Base-by-base conservation (phyloP, 37 sponge, comb jelly and placozoan species). In the Dysidea cf. avara region DNA sequence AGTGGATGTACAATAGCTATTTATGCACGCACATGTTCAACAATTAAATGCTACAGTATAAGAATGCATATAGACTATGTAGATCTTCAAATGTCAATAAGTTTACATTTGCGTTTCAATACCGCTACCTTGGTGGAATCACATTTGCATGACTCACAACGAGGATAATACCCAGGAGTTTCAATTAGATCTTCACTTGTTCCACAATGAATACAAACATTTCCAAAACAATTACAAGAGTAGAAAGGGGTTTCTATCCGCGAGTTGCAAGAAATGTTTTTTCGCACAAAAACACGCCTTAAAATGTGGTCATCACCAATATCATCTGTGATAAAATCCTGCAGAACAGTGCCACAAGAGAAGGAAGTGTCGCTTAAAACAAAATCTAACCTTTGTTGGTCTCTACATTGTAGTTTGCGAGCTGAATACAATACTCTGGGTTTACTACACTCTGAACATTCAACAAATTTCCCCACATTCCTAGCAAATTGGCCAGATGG, bases 401-500 rank as follows among this genome's bases (percentile, higher is more conserved):
- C 73, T 56, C 9, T 4, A 25, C 22, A 17, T 39, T 56, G 40
- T 13, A 72, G 73, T 49, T 72, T 72, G 18, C 51, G 22, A 9
- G 40, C 1, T 24, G 61, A 56, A 53, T 72, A 72, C 18, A 72
- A 40, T 13, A 72, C 73, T 14, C 73, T 28, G 7, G 47, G 68
- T 40, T 67, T 67, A 17, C 7, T 3, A 40, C 68, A 67, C 39
- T 67, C 49, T 43, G 68, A 39, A 46, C 68, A 67, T 16, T 67
- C 9, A 12, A 9, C 9, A 43, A 61, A 46, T 61, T n/a, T 39
- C n/a, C 31, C 50, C 13, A 82, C 84, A 76, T 76, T 76, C 29
- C 62, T 67, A 26, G 84, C 84, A 51, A 7, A 83, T 52, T 83
- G 84, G 22, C 52, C 77, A 61, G 61, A 56, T 36, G 84, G 77